Evolutionary conservation across 2,888 invertebrate species (phyloP), one percentile per base, ranked within the genome.

Genomic region (Tipula lateralis): DNA sequence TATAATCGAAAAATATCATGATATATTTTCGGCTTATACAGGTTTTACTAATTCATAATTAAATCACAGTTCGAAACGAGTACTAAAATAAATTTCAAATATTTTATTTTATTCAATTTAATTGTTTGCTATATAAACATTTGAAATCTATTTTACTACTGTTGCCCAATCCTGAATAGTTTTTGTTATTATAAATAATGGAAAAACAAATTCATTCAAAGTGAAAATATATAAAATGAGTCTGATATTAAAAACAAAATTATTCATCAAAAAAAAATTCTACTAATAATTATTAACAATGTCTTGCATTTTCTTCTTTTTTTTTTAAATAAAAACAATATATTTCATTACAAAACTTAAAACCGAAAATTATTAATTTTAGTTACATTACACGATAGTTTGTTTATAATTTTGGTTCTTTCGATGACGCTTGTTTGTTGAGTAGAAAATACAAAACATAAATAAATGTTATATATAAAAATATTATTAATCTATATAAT

Each of bases 391-490:
- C 24, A 3, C 3, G 12, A 16, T 50, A 80, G 29, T 80, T 80
- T 24, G 24, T 81, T 29, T 5, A 80, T 24, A 19, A n/a, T 81
- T 82, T 82, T 82, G 12, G 82, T 82, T 82, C 16, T n/a, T 29
- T 29, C 30, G 82, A 82, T 82, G 82, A 82, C 82, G 82, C 82
- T 82, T 82, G 82, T 82, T 82, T 82, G 82, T 82, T 82, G 30
- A 82, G 16, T 82, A 82, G 32, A 82, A 82, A 30, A 30, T 30
- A 30, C 30, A n/a, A 82, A 30, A 82, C 0, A 30, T 82, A 30
- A 82, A 5, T 82, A 82, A 82, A 82, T 82, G 32, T 82, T 82
- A 82, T 16, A 30, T 29, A 13, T 24, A 29, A 29, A 29, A 82
- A 82, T 80, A 80, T 29, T 24, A 80, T 24, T 80, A 80, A 29